Evolutionary conservation across 1,140 invertebrate species (phyloP), one percentile per base, ranked within the genome.

Genomic region (Magallana angulata): DNA sequence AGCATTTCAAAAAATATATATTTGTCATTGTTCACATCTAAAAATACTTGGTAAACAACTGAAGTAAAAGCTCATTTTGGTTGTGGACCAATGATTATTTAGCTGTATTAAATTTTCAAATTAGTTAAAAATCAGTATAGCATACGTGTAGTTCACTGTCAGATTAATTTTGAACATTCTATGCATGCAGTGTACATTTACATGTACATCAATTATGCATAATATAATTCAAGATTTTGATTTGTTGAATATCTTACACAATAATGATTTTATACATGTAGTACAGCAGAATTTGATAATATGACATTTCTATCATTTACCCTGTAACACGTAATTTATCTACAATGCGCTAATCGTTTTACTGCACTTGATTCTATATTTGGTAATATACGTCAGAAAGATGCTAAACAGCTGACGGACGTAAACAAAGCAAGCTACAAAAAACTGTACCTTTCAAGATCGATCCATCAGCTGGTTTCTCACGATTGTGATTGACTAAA

Each of bases 321-420:
- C 60, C 6, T 16, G 11, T 12, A 62, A 62, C 11, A 62, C 60
- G 24, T 12, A 76, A 76, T 11, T 12, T 6, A 24, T 36, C 24
- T 30, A 36, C 1, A 30, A 71, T 4, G 6, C 12, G 12, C 8
- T 30, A 30, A 24, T 30, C 64, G 36, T 1, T 24, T 24, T 1
- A 24, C 24, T 24, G 1, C 24, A 24, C 24, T 24, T 24, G 12
- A 76, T 12, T 5, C 68, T 76, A 76, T 76, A 76, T 76, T 30
- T 76, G 68, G 68, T 76, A 5, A 36, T 30, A 11, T 76, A 76
- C 68, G 68, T 76, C 68, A 76, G 4, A 18, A 48, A 12, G 36
- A 76, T 24, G 64, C 18, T 71, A 71, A 76, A 76, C 68, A 76
- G 68, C 68, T 76, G 68, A 76, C 24, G 36, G 36, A 76, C 30